A percentile compares a stretch with the other conserved stretches of the same genome.
Conservation (phyloP, 1,140 invertebrate genomes). For the Apis cerana region DNA sequence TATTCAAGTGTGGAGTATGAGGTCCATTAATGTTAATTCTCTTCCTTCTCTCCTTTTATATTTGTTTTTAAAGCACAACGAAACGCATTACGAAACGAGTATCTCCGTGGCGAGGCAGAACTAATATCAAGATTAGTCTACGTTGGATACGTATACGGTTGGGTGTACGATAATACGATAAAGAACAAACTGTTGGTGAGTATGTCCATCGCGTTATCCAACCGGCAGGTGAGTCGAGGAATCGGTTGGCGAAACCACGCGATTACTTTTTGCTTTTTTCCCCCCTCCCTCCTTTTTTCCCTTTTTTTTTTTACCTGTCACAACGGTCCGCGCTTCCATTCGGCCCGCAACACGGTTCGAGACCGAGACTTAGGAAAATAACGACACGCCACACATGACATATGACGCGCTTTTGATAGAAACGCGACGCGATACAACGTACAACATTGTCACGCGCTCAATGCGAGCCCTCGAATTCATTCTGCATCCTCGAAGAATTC, state of each 20-base stretch:
- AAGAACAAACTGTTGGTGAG: constrained; percentile 44
- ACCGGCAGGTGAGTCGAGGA: constrained; percentile 60
- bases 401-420: background rate
- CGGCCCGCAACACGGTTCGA: background rate
- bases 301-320: background rate
- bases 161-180: constrained; percentile 47
- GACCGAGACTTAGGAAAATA: background rate
- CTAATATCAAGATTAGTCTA: constrained; percentile 46
- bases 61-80: background rate
- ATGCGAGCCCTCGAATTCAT: background rate
- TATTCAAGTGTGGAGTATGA: background rate
- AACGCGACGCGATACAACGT: background rate
- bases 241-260: constrained; percentile 47
- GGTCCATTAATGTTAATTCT: constrained; percentile 11
- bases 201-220: constrained; percentile 34
- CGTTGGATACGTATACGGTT: constrained; percentile 14
- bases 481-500: background rate
- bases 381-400: constrained; percentile 9
- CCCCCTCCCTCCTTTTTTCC: no score
- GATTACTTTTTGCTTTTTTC: constrained; percentile 45
- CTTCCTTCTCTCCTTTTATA: background rate
- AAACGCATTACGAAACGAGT: background rate
- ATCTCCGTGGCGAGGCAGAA: constrained; percentile 7
- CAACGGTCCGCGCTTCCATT: constrained; percentile 1
- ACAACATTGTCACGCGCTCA: background rate